Conservation (phyloP, 2,113 vertebrate genomes). For the Cyanoramphus novaezelandiae region DNA sequence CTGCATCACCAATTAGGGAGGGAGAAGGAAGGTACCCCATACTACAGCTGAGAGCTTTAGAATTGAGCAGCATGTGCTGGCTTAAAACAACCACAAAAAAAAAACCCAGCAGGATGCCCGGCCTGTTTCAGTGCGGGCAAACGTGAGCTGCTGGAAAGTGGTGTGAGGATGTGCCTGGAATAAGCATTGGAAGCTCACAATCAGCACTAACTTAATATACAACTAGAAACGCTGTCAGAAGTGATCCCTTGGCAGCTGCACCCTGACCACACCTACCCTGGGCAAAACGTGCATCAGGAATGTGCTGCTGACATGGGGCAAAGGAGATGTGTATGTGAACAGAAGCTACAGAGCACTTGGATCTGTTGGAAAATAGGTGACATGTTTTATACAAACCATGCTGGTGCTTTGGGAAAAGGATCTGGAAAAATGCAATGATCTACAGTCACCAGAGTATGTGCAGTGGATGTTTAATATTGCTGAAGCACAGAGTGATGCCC, state of each 20-base stretch:
- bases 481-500: not conserved
- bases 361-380: not conserved
- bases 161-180: slow-evolving; percentile 18
- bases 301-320: not conserved
- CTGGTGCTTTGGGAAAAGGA: not conserved
- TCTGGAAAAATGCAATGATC: not conserved
- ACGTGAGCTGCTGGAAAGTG: slow-evolving; percentile 9
- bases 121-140: slow-evolving; percentile 26
- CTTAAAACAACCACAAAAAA: not conserved
- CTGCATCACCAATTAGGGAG: not conserved
- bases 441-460: not conserved
- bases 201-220: not conserved
- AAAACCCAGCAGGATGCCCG: not conserved
- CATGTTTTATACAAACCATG: not conserved
- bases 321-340: not conserved
- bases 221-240: not conserved
- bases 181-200: slow-evolving; percentile 5
- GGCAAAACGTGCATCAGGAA: not conserved
- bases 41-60: not conserved
- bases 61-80: slow-evolving; percentile 6
- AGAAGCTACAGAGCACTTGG: not conserved
- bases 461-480: not conserved
- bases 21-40: not conserved
- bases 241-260: not conserved
- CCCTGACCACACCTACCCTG: not conserved